Base-by-base conservation (phyloP, 2,113 vertebrate genomes). In the Pagrus major region DNA sequence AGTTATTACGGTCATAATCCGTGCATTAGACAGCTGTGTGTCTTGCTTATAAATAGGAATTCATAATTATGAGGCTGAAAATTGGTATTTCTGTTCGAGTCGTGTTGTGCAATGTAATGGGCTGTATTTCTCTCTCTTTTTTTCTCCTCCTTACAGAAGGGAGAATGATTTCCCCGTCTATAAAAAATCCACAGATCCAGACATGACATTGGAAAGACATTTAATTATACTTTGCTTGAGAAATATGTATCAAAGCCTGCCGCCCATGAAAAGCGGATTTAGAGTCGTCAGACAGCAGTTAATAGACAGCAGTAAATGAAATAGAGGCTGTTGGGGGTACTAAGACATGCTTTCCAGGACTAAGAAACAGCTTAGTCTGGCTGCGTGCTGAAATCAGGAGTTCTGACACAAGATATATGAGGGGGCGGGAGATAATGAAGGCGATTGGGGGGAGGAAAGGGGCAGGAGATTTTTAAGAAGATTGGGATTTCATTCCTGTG, bases 251-350 rank as follows among this genome's bases (percentile, higher is more conserved):
- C 84, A 89, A 90, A 91, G 73, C 83, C 61, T 71, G 74, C 59
- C 86, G 66, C 58, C 86, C 75, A 85, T 84, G 83, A 88, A 93
- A 89, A 90, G 89, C 64, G 85, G 93, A 88, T 91, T 93, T 92
- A 71, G 86, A 91, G 78, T 78, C 68, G 82, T 88, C 88, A 88
- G 79, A 82, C 84, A 80, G 88, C 89, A 82, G 86, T 92, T 91
- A 89, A 92, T 92, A 90, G 90, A 92, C 89, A 89, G 93, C 84
- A 85, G 81, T 90, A 88, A 93, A 90, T 93, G 78, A 92, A 90
- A 92, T 64, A 80, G 73, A 71, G 85, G 73, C 54, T 74, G 82
- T 42, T 64, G 71, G 81, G 79, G 80, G 64, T 70, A 61, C 78
- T 91, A 89, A 91, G 84, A 89, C 72, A 66, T 82, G 91, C 88